phyloP scores from a whole-genome alignment of 1,140 invertebrate species.

The Drosophila punjabiensis region DNA sequence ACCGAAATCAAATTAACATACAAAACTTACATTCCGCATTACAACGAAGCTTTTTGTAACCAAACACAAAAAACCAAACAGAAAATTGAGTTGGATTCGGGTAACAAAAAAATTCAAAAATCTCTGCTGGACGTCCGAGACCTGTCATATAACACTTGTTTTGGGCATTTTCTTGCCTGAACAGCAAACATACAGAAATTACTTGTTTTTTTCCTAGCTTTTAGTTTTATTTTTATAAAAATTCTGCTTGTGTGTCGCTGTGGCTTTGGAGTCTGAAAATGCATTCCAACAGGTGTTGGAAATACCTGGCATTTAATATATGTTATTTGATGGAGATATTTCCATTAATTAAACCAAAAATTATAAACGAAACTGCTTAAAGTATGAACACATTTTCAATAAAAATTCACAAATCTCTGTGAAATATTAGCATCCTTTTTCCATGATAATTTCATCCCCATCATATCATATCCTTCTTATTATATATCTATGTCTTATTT shows the following conservation, averaged over 20 bases:
- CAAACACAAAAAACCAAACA: constrained; percentile 28
- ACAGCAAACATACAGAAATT: constrained; percentile 4
- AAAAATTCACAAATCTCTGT: too few relatives aligned
- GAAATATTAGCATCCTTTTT: too few relatives aligned
- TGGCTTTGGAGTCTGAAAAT: constrained; percentile 2
- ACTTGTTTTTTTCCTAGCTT: constrained; percentile 32
- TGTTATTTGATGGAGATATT: not conserved
- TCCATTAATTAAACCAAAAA: not conserved
- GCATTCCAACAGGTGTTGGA: constrained; percentile 38
- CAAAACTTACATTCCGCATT: constrained; percentile 66
- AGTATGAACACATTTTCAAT: too few relatives aligned
- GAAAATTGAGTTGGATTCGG: constrained; percentile 14
- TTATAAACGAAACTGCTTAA: too few relatives aligned
- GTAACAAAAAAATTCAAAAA: constrained; percentile 37
- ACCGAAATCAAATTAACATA: constrained; percentile 82
- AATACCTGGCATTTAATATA: not conserved
- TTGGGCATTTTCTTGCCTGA: constrained; percentile 36
- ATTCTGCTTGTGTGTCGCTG: constrained; percentile 22
- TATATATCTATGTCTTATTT: too few relatives aligned
- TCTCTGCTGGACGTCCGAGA: constrained; percentile 72
- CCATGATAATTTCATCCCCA: too few relatives aligned
- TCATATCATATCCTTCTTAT: too few relatives aligned
- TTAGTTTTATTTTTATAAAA: constrained; percentile 4
- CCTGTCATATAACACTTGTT: constrained; percentile 64
- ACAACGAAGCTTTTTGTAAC: constrained; percentile 50